phyloP scores from a whole-genome alignment of 1,140 invertebrate genomes.

The Drosophila seguyi region DNA sequence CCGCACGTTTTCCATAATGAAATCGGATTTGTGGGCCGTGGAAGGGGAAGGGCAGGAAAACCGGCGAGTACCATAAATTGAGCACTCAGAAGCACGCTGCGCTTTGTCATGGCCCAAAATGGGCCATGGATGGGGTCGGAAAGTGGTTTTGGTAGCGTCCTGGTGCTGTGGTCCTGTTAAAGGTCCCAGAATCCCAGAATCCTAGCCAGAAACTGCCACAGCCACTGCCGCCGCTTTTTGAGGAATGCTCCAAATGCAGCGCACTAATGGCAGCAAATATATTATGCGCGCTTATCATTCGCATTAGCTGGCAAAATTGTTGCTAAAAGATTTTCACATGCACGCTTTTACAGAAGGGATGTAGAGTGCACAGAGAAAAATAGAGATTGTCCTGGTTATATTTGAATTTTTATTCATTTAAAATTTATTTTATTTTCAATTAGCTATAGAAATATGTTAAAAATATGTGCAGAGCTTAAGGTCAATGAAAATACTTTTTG shows the following conservation, averaged over 20 bases:
- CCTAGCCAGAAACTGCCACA: constrained; percentile 6
- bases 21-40: constrained; percentile 70
- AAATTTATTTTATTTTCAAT: too few species aligned
- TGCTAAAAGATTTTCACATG: constrained; percentile 68
- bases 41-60: constrained; percentile 7
- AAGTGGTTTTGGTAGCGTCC: constrained; percentile 4
- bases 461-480: too few species aligned
- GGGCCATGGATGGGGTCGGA: constrained; percentile 14
- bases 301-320: constrained; percentile 74
- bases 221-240: constrained; percentile 32
- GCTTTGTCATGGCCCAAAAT: constrained; percentile 49
- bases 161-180: constrained; percentile 1
- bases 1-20: constrained; percentile 80
- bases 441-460: too few species aligned
- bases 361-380: neutral
- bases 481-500: too few species aligned
- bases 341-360: neutral
- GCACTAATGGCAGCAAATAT: constrained; percentile 75
- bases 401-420: neutral
- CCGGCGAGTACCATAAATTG: constrained; percentile 50
- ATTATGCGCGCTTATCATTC: constrained; percentile 78
- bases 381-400: neutral
- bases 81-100: constrained; percentile 56
- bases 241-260: constrained; percentile 70
- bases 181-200: constrained; percentile 13